phyloP scores from a whole-genome alignment of 2,888 invertebrate species.

The Pyrrhosoma nymphula region DNA sequence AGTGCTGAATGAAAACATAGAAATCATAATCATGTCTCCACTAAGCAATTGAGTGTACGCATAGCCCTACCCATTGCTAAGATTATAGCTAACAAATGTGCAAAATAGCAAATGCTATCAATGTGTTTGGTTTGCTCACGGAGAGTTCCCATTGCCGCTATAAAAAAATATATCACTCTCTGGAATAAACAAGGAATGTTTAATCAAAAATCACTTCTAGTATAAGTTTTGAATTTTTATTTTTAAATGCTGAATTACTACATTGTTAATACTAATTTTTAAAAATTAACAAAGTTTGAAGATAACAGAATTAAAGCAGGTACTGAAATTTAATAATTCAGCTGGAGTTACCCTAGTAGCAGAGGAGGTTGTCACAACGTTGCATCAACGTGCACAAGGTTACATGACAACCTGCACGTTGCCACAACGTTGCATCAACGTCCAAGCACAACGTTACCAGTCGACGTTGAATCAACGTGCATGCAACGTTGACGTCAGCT shows the following conservation, averaged over 20 bases:
- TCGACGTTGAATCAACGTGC: too few species aligned
- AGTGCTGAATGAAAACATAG: not conserved
- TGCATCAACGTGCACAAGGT: too few species aligned
- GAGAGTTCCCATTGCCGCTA: slow-evolving; percentile 51
- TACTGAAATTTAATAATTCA: too few species aligned
- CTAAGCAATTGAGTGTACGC: not conserved
- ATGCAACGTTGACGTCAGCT: too few species aligned
- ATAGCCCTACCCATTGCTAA: not conserved
- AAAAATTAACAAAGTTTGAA: not conserved
- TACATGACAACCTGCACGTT: too few species aligned
- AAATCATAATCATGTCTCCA: not conserved
- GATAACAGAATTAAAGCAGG: too few species aligned
- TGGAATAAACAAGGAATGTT: not conserved
- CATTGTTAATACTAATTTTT: not conserved
- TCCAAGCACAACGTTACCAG: too few species aligned
- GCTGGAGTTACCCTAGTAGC: too few species aligned
- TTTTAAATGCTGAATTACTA: too few species aligned
- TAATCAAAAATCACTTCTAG: not conserved
- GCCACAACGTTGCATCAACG: too few species aligned
- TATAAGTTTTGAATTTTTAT: not conserved
- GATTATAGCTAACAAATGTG: not conserved
- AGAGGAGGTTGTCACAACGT: too few species aligned
- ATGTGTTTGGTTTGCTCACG: slow-evolving; percentile 22
- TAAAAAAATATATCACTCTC: not conserved
- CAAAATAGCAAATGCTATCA: not conserved